Evolutionary conservation across 37 sponge, comb jelly and placozoan genomes (phyloP).

Genomic region (Dysidea cf. avara): DNA sequence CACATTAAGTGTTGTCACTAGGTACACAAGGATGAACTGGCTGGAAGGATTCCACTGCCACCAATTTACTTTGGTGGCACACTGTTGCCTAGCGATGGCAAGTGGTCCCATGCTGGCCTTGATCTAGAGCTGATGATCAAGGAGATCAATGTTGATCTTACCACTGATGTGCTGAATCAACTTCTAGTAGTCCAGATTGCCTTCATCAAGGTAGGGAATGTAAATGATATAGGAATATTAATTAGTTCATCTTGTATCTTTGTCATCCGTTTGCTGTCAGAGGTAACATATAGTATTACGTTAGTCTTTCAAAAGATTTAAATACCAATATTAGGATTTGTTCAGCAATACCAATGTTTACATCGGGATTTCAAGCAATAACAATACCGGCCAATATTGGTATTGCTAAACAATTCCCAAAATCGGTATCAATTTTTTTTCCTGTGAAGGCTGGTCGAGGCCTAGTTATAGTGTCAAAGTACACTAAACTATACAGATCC

Average conservation of each 20-base stretch:
- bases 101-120: conserved; percentile 19
- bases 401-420: too few relatives aligned
- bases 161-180: conserved; percentile 75
- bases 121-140: conserved; percentile 41
- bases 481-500: too few relatives aligned
- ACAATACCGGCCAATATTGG: too few relatives aligned
- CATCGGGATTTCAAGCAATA: too few relatives aligned
- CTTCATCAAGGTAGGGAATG: conserved; percentile 62
- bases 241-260: background rate
- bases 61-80: conserved; percentile 28
- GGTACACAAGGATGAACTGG: conserved; percentile 48
- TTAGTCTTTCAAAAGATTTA: too few relatives aligned
- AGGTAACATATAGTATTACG: too few relatives aligned
- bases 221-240: background rate
- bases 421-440: too few relatives aligned
- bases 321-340: too few relatives aligned
- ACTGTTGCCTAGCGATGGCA: conserved; percentile 8
- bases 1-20: background rate
- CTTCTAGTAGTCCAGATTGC: conserved; percentile 66
- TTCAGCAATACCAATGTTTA: too few relatives aligned
- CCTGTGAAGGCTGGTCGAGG: too few relatives aligned
- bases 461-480: too few relatives aligned
- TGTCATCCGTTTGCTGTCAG: too few relatives aligned
- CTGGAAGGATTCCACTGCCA: conserved; percentile 61
- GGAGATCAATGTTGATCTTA: conserved; percentile 60